Evolutionary conservation across 2,113 vertebrate genomes (phyloP), one percentile per base, ranked within the genome.

Genomic region (Scomber japonicus): DNA sequence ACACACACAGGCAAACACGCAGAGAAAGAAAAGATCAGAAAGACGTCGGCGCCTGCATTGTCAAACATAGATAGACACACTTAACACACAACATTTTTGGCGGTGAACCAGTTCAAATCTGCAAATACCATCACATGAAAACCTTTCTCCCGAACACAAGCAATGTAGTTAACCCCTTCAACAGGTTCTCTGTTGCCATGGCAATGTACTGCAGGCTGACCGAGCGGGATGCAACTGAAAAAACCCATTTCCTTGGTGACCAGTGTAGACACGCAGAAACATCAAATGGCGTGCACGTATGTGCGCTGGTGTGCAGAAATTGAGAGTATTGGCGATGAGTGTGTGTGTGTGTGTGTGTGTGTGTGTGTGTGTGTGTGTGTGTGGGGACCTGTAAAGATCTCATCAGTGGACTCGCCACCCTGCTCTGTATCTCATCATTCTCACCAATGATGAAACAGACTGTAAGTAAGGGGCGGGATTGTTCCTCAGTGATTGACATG

Each of bases 161-260:
- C 46, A 60, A 86, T 86, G 75, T 79, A 49, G 86, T 93, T 93
- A 90, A 89, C 87, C 83, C 85, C 70, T 91, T 77, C 85, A 91
- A 92, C 92, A 90, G 90, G 91, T 92, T 89, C 84, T 63, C 81
- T 90, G 94, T 95, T 94, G 84, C 93, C 89, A 93, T 94, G 89
- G 91, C 49, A 86, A 95, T 84, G 4, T 69, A 55, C 82, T 87
- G 82, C 80, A 81, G 89, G 82, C 84, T 84, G 88, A 92, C 84
- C 53, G 61, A 84, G 56, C 70, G 46, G 71, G 79, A 90, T 85
- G 82, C 56, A 46, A 78, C 73, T 67, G 75, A 90, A 91, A 27
- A 85, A 92, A 81, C 59, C 64, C 68, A 84, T 89, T 92, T 89
- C 88, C 88, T 86, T 82, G 75, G 82, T 69, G 87, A 93, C 87